These are phyloP conservation scores for Tympanuchus pallidicinctus DNA, from an alignment of 2,113 vertebrate species.

Conservation along the genomic window DNA sequence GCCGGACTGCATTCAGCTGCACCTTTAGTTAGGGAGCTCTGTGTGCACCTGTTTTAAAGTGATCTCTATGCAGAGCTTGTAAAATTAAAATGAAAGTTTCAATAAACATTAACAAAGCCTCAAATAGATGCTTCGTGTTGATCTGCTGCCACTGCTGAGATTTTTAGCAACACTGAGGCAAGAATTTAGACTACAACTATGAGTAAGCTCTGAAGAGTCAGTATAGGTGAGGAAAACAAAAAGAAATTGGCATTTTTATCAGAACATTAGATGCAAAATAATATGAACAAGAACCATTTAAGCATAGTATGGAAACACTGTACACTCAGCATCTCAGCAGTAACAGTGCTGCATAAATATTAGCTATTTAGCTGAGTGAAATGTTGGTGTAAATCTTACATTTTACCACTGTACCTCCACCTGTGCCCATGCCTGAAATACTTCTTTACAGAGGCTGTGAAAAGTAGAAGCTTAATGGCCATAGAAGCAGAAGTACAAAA, in stretches of 20 bases:
- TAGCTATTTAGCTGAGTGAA: neutral
- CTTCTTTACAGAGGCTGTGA: neutral
- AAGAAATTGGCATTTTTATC: neutral
- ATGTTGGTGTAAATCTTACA: neutral
- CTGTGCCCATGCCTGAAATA: neutral
- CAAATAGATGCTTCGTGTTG: accelerated
- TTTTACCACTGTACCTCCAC: neutral
- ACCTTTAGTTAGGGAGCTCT: neutral
- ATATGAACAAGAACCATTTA: neutral
- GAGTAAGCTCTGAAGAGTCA: neutral
- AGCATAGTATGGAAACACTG: accelerated
- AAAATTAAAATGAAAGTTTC: neutral
- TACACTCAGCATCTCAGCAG: neutral
- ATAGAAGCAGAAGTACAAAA: neutral
- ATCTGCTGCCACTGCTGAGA: neutral
- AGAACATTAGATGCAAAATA: neutral
- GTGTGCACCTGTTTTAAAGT: neutral
- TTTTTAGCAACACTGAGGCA: neutral
- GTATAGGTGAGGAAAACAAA: neutral
- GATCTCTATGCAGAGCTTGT: neutral
- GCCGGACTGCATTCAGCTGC: accelerated
- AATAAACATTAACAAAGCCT: neutral
- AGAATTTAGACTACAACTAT: neutral
- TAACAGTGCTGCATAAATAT: neutral
- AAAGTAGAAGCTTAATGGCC: neutral